Evolutionary conservation across 2,113 vertebrate species (phyloP), one percentile per base, ranked within the genome.

Genomic region (Poeciliopsis retropinna): DNA sequence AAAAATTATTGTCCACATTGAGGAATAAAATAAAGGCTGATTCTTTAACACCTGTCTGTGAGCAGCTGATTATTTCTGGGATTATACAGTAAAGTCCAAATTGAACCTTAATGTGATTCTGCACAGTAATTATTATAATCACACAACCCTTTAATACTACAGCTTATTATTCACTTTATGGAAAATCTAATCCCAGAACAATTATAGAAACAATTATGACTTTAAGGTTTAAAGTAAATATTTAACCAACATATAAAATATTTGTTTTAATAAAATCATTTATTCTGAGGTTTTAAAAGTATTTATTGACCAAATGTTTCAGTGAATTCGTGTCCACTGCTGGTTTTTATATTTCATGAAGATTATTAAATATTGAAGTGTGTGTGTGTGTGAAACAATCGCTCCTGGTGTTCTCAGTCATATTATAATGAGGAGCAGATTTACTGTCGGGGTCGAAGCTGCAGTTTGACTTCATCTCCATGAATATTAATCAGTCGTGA

Each of bases 401-500:
- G 63, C 32, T 41, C 10, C 11, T 64, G 30, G 31, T 34, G 63
- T 64, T 64, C 19, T 64, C 30, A 31, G 19, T 64, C 30, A 34
- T 34, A 32, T 64, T 64, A 25, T 34, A 64, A 64, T 11, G 34
- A 66, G 64, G 11, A 39, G 34, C 34, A 66, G 64, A 66, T 81
- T 44, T n/a, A n/a, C n/a, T 19, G 75, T 13, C 14, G 61, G 39
- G 75, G 76, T 78, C 72, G 63, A 39, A 83, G 81, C 81, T 73
- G 80, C 75, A 73, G 66, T 73, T 78, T 82, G 80, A 74, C 75
- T 78, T 30, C 39, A 37, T 19, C 3, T 13, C 15, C 34, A 75
- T 78, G 67, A 83, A 79, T 83, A 75, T 83, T 75, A 60, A 83
- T 71, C 64, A 66, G 64, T 66, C 64, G 64, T 66, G 64, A 66